These are phyloP conservation scores for Lytechinus variegatus DNA, from an alignment of 35 echinoderm and acorn worm species.

Conservation along the genomic window DNA sequence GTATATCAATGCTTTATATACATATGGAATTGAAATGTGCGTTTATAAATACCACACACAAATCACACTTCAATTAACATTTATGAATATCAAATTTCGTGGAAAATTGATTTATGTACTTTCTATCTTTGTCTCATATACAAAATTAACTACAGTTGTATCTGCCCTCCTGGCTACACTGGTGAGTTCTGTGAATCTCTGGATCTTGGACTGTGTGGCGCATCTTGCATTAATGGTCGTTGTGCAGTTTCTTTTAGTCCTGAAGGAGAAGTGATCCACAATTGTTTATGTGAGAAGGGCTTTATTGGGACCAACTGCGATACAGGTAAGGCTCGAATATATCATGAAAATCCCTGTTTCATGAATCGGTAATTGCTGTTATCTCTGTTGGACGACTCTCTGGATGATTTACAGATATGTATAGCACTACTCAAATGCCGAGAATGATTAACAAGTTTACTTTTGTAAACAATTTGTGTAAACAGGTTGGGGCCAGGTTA, in stretches of 20 bases:
- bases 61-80: background rate
- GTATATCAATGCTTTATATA: background rate
- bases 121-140: background rate
- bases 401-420: too few relatives aligned
- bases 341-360: background rate
- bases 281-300: conserved; percentile 6
- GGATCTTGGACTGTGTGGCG: background rate
- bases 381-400: too few relatives aligned
- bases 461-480: too few relatives aligned
- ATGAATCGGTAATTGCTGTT: background rate
- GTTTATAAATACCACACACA: too few relatives aligned
- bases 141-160: background rate
- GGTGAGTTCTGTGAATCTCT: conserved; percentile 3
- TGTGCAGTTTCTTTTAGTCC: background rate
- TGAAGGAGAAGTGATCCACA: background rate
- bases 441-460: too few relatives aligned
- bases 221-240: background rate
- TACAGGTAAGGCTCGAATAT: background rate
- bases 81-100: background rate
- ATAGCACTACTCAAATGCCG: too few relatives aligned
- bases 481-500: too few relatives aligned
- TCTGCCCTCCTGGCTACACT: background rate
- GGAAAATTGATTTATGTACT: background rate
- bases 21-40: too few relatives aligned
- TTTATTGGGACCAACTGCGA: conserved; percentile 20